These are phyloP conservation scores for Lasioglossum vierecki DNA, from an alignment of 2,888 invertebrate species.

Conservation along the genomic window DNA sequence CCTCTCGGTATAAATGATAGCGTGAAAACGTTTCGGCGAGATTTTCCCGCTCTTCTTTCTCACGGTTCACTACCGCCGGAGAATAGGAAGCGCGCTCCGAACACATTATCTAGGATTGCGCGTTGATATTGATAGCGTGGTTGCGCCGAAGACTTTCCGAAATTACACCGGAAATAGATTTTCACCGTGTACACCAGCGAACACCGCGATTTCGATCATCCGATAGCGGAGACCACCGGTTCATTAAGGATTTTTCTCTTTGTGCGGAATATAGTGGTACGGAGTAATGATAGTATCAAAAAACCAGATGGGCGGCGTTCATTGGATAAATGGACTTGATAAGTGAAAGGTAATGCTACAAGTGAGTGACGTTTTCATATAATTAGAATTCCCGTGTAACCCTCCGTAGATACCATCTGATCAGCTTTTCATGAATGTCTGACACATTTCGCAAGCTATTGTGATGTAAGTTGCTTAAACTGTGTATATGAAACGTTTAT, in stretches of 20 bases:
- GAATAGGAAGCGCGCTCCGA: conserved; percentile 44
- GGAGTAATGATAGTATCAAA: conserved; percentile 26
- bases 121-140: conserved; percentile 56
- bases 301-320: conserved; percentile 18
- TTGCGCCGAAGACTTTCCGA: conserved; percentile 15
- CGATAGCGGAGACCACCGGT: neutral
- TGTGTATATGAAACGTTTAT: neutral
- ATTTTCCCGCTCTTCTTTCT: conserved; percentile 52
- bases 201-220: conserved; percentile 14
- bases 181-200: neutral
- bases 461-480: neutral
- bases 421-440: neutral
- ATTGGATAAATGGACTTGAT: conserved; percentile 47
- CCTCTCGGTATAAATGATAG: conserved; percentile 61
- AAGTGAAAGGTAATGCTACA: neutral
- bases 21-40: conserved; percentile 60
- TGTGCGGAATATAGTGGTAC: neutral
- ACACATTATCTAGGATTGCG: conserved; percentile 49
- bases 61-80: conserved; percentile 38
- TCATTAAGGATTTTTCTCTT: neutral
- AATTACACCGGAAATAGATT: conserved; percentile 40
- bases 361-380: conserved; percentile 25
- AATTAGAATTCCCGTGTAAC: conserved; percentile 22
- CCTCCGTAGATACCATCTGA: conserved; percentile 6
- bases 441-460: neutral